These are phyloP conservation scores for Diadema setosum DNA, from an alignment of 35 echinoderm and acorn worm genomes.

Conservation along the genomic window DNA sequence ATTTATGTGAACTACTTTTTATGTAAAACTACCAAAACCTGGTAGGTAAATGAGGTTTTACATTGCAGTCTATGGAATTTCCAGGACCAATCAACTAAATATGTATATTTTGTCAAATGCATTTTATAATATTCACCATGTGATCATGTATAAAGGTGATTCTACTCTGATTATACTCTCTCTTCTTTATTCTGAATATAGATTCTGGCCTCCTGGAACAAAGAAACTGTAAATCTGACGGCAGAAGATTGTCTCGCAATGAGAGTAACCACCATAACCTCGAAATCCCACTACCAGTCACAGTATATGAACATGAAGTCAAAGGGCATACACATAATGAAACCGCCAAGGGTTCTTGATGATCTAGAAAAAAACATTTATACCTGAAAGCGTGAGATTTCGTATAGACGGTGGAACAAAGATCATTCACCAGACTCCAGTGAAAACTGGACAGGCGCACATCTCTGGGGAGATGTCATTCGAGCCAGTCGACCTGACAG, in stretches of 20 bases:
- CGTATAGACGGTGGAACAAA: neutral
- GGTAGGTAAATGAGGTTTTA: no score
- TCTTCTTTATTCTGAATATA: neutral
- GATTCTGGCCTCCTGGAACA: constrained; percentile 6
- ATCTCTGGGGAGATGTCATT: no score
- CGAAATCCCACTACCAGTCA: neutral
- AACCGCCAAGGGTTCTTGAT: neutral
- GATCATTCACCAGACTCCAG: constrained; percentile 22
- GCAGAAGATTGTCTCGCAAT: constrained; percentile 35
- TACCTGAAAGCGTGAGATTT: constrained; percentile 31
- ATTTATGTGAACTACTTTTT: no score
- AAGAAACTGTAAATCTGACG: neutral
- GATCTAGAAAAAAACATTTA: neutral
- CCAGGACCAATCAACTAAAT: no score
- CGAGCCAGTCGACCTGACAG: no score
- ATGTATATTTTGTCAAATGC: neutral
- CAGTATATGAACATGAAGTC: constrained; percentile 12
- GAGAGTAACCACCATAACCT: neutral
- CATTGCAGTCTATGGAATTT: no score
- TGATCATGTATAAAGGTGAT: neutral
- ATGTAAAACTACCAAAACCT: no score
- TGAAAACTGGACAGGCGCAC: constrained; percentile 1
- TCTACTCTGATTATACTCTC: neutral
- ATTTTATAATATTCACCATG: neutral
- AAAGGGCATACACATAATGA: neutral